Base-by-base conservation (phyloP, 2,797 vertebrate species). In the Paratrypauchen microcephalus region DNA sequence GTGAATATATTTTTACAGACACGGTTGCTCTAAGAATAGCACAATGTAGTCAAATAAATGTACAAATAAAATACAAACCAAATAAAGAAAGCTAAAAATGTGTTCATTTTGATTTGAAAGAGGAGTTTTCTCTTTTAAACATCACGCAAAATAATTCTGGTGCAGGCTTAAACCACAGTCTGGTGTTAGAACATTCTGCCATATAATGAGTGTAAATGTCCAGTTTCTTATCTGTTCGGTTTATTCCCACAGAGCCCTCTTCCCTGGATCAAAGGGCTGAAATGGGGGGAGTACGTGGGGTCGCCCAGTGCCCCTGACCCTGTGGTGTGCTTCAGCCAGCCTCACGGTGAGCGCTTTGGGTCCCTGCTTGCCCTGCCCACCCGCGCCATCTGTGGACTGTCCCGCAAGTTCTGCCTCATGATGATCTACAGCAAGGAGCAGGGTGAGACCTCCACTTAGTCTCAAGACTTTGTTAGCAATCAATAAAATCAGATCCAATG, bases 371-470 rank as follows among this genome's bases (percentile, higher is more conserved):
- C 98, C 63, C 90, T 99, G 69, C 98, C 98, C 1, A 99, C 97
- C 11, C 94, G 95, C 74, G 97, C 97, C 24, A 95, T 99, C 85
- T 99, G 98, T 7, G 98, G 96, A 36, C 92, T 99, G 76, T 97
- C 96, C 32, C 90, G 81, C 83, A 98, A 97, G 72, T 99, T 99
- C 92, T 99, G 98, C 89, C 96, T 99, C 71, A 94, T 99, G 95
- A 97, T 99, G 97, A 97, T 96, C 70, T 99, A 99, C 82, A 99
- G 97, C 93, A 99, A 99, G 80, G 97, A 99, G 75, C 97, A 99
- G 92, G 98, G 97, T 98, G 92, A 39, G 80, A 64, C 4, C 52
- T 2, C 36, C 21, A 5, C 4, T 26, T 16, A 26, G 5, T 28
- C 24, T 24, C 7, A 36, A 36, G 32, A 36, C 8, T 9, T 36